Percentiles rank a stretch among this genome's conserved stretches.
These are phyloP conservation scores for Hipparchia sbordonii DNA, from an alignment of 2,888 invertebrate species.

Conservation along the genomic window DNA sequence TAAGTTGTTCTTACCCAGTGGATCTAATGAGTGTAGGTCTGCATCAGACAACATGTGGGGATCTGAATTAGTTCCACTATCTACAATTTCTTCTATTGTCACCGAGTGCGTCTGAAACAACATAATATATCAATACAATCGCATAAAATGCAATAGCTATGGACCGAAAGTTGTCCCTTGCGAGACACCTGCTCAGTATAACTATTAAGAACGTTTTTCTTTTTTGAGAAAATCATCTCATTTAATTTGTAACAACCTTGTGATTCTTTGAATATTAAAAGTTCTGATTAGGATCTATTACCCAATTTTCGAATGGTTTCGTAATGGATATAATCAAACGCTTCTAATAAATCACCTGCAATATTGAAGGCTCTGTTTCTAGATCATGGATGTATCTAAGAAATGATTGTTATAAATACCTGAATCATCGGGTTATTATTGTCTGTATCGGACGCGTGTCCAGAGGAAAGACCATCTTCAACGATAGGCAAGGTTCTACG, in stretches of 20 bases:
- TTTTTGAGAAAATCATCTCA: no score
- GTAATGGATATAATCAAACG: neutral
- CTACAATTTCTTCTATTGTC: slow-evolving; percentile 73
- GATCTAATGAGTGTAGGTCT: slow-evolving; percentile 89
- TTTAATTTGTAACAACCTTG: no score
- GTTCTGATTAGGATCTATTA: neutral
- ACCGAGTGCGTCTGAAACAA: slow-evolving; percentile 64
- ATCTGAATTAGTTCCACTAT: slow-evolving; percentile 87
- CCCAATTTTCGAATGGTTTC: neutral
- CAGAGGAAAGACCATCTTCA: slow-evolving; percentile 96
- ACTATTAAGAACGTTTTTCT: neutral
- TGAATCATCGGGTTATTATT: slow-evolving; percentile 86
- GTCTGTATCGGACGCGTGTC: slow-evolving; percentile 96
- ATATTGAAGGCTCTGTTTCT: neutral
- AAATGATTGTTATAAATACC: slow-evolving; percentile 33
- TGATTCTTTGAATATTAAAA: no score
- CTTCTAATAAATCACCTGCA: neutral
- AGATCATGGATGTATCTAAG: neutral
- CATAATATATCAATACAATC: neutral
- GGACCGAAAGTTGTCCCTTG: neutral
- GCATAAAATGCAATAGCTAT: neutral
- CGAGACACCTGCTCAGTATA: neutral
- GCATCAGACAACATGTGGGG: slow-evolving; percentile 85
- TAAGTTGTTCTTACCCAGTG: slow-evolving; percentile 79
- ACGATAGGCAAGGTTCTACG: slow-evolving; percentile 88